Percentiles rank a stretch among this genome's conserved stretches.
Evolutionary conservation across 2,888 invertebrate species (phyloP).

Genomic region (Agrotis clavis): DNA sequence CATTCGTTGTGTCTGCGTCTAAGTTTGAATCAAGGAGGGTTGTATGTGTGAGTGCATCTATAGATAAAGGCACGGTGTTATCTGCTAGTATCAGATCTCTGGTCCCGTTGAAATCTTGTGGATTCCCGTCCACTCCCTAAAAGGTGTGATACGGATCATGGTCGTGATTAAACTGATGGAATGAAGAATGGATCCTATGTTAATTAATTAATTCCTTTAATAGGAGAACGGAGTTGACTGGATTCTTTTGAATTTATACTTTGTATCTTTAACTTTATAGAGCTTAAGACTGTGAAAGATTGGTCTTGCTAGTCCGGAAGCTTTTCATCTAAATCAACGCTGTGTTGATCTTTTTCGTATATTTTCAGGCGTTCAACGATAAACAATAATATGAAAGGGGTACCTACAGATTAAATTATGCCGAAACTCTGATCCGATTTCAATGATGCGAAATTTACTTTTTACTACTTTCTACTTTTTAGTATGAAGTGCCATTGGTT

Average conservation of each 20-base stretch:
- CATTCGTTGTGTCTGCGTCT: not conserved
- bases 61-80: not conserved
- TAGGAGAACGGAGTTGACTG: constrained; percentile 48
- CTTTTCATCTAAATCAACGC: no score
- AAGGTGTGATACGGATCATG: constrained; percentile 63
- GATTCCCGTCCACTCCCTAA: constrained; percentile 65
- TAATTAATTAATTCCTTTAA: constrained; percentile 62
- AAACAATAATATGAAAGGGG: no score
- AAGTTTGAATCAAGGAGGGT: not conserved
- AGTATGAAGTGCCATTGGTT: not conserved
- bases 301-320: not conserved
- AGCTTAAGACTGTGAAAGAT: not conserved
- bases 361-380: no score
- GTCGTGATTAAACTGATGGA: constrained; percentile 51
- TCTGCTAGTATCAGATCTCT: not conserved
- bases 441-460: no score
- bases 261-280: not conserved
- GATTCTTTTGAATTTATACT: constrained; percentile 29
- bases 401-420: no score
- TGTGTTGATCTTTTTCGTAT: no score
- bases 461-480: no score
- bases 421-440: not conserved
- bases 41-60: constrained; percentile 29
- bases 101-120: constrained; percentile 62
- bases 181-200: constrained; percentile 53